Percentiles rank a stretch among this genome's conserved stretches.
Conservation (phyloP, 2,797 vertebrate species). For the Protonibea diacanthus region DNA sequence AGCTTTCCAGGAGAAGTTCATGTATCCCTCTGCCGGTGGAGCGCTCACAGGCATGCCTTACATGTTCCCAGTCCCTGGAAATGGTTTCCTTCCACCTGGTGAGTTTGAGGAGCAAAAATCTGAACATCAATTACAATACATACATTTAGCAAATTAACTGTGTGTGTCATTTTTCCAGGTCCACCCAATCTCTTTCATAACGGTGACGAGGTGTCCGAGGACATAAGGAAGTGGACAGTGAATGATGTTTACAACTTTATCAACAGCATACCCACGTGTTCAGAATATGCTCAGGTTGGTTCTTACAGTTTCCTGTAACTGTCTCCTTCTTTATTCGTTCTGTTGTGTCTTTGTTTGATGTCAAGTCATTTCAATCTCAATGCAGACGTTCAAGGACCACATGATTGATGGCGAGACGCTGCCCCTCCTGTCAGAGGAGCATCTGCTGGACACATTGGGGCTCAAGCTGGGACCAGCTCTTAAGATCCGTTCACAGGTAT, state of each 20-base stretch:
- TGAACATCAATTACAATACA: neutral
- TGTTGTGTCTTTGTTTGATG: constrained; percentile 32
- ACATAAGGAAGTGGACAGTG: constrained; percentile 94
- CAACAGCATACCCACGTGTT: constrained; percentile 91
- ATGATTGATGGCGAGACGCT: constrained; percentile 96
- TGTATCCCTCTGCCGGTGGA: constrained; percentile 83
- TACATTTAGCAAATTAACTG: neutral
- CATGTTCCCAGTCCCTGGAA: constrained; percentile 86
- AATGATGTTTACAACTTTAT: constrained; percentile 94
- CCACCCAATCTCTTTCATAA: constrained; percentile 86
- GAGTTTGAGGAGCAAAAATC: constrained; percentile 36
- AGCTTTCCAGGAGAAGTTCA: constrained; percentile 89
- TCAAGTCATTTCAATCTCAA: constrained; percentile 20
- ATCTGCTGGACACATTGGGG: constrained; percentile 94
- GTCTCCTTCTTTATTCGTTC: neutral
- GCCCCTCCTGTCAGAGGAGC: constrained; percentile 95
- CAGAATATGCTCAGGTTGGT: constrained; percentile 94
- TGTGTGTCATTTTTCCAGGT: constrained; percentile 74
- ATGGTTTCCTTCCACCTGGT: constrained; percentile 85
- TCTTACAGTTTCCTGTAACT: neutral
- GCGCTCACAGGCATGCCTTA: constrained; percentile 86
- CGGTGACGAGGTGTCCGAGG: constrained; percentile 89
- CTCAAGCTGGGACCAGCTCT: constrained; percentile 95
- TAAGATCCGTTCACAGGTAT: constrained; percentile 96
- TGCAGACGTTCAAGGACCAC: constrained; percentile 94